Evolutionary conservation across 1,140 invertebrate species (phyloP), one percentile per base, ranked within the genome.

Genomic region (Drosophila orena): DNA sequence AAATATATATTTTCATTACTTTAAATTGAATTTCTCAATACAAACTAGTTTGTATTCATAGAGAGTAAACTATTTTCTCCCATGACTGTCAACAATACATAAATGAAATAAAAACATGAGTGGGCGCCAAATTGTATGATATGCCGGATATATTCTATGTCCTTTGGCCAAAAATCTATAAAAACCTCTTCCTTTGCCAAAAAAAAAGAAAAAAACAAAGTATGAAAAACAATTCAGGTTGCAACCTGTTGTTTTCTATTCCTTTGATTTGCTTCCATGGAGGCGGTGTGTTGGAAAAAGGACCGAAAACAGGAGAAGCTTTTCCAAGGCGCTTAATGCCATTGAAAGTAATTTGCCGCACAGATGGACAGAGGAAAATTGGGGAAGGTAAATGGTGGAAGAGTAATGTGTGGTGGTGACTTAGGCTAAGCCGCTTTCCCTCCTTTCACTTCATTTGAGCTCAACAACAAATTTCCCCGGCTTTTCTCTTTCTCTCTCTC

Each of bases 381-480:
- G 24, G 40, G 17, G 34, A 27, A 30, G 20, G 20, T 34, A 52
- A 30, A 30, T 30, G 15, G 66, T 15, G 35, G 22, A 42, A 47
- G 66, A 37, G 40, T 30, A 60, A 42, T 42, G 58, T 70, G 62
- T 54, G 66, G 62, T 54, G 66, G 22, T 68, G 69, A 73, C 77
- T 79, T 79, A 69, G 38, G 58, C 46, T 70, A 79, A 79, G 77
- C 77, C 77, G 77, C 79, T 70, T 70, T 55, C 62, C 64, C 68
- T 79, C 58, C 56, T 80, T 80, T 79, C 62, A 75, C 70, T 79
- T 79, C 59, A 79, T 79, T 79, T 68, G 61, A 73, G 77, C 62
- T 42, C 34, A 58, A 37, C 58, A 43, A 14, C 24, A 44, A 61
- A 59, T 50, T 65, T 38, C 30, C 24, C 7, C 10, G n/a, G n/a